phyloP scores from a whole-genome alignment of 2,797 vertebrate species.

The Heliangelus exortis region DNA sequence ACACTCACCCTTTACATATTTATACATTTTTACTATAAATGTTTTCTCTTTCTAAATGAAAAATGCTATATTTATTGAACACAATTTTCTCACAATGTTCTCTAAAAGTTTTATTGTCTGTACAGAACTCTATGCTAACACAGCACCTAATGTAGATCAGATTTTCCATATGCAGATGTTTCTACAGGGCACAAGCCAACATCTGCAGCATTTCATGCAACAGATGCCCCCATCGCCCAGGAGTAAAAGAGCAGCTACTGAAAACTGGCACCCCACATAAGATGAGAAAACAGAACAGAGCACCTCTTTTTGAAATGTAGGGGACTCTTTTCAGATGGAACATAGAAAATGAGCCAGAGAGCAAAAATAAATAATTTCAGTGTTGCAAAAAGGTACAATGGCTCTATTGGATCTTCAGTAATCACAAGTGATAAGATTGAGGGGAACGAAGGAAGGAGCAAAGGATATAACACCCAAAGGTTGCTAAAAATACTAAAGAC shows the following conservation, averaged over 20 bases:
- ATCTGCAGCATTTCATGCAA: not conserved
- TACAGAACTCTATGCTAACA: not conserved
- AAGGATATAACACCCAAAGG: not conserved
- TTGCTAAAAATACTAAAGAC: not conserved
- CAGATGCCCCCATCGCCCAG: not conserved
- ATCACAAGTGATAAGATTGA: not conserved
- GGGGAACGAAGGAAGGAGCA: not conserved
- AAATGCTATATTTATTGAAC: not conserved
- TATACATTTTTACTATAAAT: too few species aligned
- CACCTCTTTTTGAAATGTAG: not conserved
- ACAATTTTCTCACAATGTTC: not conserved
- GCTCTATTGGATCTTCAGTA: not conserved
- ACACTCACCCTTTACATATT: too few species aligned
- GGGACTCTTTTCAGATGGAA: not conserved
- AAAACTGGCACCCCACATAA: not conserved
- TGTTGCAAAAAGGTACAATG: not conserved
- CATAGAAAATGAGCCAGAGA: not conserved
- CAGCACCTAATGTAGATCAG: not conserved
- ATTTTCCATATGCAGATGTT: not conserved
- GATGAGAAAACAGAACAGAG: not conserved
- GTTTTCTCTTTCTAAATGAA: not conserved
- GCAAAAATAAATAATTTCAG: not conserved
- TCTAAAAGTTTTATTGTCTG: not conserved
- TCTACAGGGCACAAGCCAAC: not conserved
- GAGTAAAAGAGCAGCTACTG: not conserved